Evolutionary conservation across 2,888 invertebrate species (phyloP), one percentile per base, ranked within the genome.

Genomic region (Poecilus cupreus): DNA sequence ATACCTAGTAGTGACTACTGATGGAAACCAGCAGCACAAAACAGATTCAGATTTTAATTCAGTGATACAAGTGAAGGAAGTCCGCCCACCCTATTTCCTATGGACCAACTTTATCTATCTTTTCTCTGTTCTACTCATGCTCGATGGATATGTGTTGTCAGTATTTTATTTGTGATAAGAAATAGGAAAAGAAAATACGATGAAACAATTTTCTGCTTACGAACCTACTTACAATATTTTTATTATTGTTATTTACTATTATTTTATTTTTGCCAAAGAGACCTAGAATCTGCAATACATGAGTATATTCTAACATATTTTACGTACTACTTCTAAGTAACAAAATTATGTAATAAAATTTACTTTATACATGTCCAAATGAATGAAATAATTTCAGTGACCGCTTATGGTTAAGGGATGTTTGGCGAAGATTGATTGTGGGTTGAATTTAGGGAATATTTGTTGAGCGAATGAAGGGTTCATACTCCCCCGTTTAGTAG

Each of bases 61-160:
- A 57, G 54, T 43, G 80, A 80, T 80, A 80, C 51, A 80, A 54
- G 24, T 37, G 49, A 80, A 72, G 80, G 72, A 80, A 54, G 54
- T 80, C 54, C 80, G 22, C 80, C 80, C 80, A 80, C 80, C 18
- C 72, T 80, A 24, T 72, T 80, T 80, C 80, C 80, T 72, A 72
- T 80, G 57, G 26, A 57, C 72, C 13, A 18, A 24, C 64, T 78
- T 68, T 68, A 78, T 64, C 78, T 57, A 72, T 75, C 74, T 22
- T n/a, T 54, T 26, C 8, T 26, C 26, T 75, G 37, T 18, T 68
- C 10, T 37, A 1, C 57, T 49, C 8, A 46, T 4, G n/a, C 46
- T 46, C 46, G 18, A 51, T 51, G 11, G 3, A 18, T 13, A 51
- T 51, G 18, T 18, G 18, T 18, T 13, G 13, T 32, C 32, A 32